Evolutionary conservation across 1,140 invertebrate species (phyloP), one percentile per base, ranked within the genome.

Genomic region (Prorops nasuta): DNA sequence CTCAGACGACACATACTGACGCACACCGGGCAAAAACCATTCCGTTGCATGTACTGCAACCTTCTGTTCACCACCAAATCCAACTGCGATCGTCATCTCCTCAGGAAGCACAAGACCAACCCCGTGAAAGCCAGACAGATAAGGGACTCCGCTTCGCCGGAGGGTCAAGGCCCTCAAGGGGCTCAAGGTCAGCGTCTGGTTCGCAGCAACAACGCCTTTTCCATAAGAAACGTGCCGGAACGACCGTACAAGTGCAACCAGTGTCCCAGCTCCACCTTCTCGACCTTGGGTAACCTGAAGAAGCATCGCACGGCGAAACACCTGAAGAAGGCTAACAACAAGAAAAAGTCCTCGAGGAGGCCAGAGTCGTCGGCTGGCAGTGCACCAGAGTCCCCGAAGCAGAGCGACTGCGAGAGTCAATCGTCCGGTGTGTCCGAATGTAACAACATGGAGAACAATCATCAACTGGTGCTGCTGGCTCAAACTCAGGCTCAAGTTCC

Each of bases 1-100:
- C 79, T 98, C 9, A 83, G 93, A 2, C 81, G 94, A 2, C 95
- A 98, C 71, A 90, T 97, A 18, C 81, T 95, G 0, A 96, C 93
- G 0, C 93, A 96, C 64, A 96, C 92, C 3, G 95, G 95, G 3
- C 93, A 97, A 69, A 98, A 98, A 66, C 96, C 96, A 0, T 98
- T 89, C 77, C 92, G 95, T 67, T 98, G 96, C 72, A 86, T 88
- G 1, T 86, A 92, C 56, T 98, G 96, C 68, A 87, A 89, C 0
- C 80, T 97, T 1, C 83, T 93, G 0, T 98, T 98, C 72, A 98
- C 95, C 3, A 98, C 95, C 0, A 98, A 98, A 66, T 96, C 92
- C 1, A 98, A 98, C 71, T 94, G 96, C 69, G 96, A 98, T 60
- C 86, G 95, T 12, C 96, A 98, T 70, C 71, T 98, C 42, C 74